Conservation (phyloP, 2,797 vertebrate species). For the Masticophis lateralis region DNA sequence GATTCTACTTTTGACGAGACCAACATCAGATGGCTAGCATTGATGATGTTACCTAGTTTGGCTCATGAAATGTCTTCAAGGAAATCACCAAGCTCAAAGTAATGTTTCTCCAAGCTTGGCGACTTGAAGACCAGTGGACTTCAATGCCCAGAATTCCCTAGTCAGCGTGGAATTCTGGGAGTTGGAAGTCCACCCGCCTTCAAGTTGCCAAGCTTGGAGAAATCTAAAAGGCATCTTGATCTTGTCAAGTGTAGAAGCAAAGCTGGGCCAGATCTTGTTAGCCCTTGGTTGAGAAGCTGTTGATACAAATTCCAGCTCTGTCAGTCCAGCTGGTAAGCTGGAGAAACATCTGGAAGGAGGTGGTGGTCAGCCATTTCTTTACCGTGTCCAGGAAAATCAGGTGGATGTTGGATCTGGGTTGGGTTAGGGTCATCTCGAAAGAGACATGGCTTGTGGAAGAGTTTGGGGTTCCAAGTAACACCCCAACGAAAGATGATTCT, state of each 20-base stretch:
- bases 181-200: background rate
- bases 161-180: background rate
- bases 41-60: background rate
- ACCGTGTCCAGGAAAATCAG: background rate
- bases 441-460: background rate
- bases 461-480: too few species aligned
- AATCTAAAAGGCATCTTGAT: background rate
- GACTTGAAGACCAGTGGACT: background rate
- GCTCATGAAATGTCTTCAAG: background rate
- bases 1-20: background rate
- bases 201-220: background rate
- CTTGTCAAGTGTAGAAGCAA: background rate
- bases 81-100: background rate
- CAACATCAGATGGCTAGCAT: background rate
- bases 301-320: background rate
- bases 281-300: background rate
- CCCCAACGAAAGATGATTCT: too few species aligned
- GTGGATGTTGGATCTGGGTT: background rate
- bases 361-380: background rate
- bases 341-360: background rate
- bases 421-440: background rate
- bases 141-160: background rate
- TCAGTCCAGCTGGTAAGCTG: background rate
- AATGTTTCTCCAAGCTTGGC: rapidly evolving
- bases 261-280: background rate